Base-by-base conservation (phyloP, 2,113 vertebrate genomes). In the Leucoraja erinaceus region DNA sequence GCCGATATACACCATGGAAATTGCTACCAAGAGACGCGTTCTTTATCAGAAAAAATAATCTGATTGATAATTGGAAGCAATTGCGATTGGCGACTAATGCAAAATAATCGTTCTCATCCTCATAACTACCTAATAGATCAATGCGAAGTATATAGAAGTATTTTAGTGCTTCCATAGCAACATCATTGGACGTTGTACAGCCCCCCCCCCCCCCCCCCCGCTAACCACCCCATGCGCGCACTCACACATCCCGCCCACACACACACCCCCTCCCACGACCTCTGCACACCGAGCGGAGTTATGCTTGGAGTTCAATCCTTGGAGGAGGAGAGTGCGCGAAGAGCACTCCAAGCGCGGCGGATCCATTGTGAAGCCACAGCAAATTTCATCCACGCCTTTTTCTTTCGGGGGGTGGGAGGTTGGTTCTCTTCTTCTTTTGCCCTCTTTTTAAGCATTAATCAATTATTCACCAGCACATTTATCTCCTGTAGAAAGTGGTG, bases 401-500 rank as follows among this genome's bases (percentile, higher is more conserved):
- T 22, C 9, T 28, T 28, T 54, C 0, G 25, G 83, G 56, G 83
- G 28, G 6, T 7, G 79, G 47, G 47, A 81, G 7, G 63, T 4
- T 75, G 90, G 68, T 92, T 74, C 31, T 25, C 54, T 33, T 75
- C 31, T 59, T 25, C 68, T 77, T 77, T 77, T 61, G 8, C 56
- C 75, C 72, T 28, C 47, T n/a, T 93, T 77, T 78, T 93, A 93
- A 93, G 93, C 81, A 90, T 86, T 0, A 84, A 95, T 95, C 95
- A 95, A 94, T 96, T 96, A 95, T 94, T 94, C 95, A 92, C 93
- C 70, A 93, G 94, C 94, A 93, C 96, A 95, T 96, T 96, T 95
- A 95, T 97, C 96, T 96, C 93, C 12, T 93, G 93, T 77, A 95
- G 94, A 95, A 96, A 95, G 95, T 93, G 95, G 95, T 95, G 95